Evolutionary conservation across 2,888 invertebrate genomes (phyloP), one percentile per base, ranked within the genome.

Genomic region (Drosophila atripex): DNA sequence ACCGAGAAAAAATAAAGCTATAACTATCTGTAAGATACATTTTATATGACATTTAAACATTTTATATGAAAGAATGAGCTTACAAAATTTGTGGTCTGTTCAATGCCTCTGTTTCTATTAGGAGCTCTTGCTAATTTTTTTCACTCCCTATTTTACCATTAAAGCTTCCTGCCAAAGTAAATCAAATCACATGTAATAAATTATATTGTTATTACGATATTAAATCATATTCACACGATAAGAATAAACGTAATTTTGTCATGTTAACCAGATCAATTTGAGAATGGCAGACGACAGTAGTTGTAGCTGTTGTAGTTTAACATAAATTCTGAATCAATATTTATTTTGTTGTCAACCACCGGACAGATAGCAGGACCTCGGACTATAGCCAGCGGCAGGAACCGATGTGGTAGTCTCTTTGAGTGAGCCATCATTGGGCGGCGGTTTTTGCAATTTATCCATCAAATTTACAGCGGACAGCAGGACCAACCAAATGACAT

Each of bases 401-500:
- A n/a, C n/a, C 35, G 35, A n/a, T 35, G 35, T n/a, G n/a, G 35
- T 35, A 14, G 14, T 9, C 9, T 11, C 14, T 21, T 18, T 38
- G 2, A 14, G 8, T 45, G 18, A 30, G n/a, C 50, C 50, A 49
- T 5, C 16, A 46, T 16, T 23, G 73, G 23, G 49, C 21, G 23
- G 21, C 18, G 43, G 66, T 41, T 73, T 50, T 45, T 43, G 14
- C 32, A 65, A 53, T 69, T 73, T 69, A 50, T 64, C 32, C 50
- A 41, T 73, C 45, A 73, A 30, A 50, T 53, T 54, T 35, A 50
- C 54, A 54, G 21, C 18, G 68, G 68, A 54, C 43, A 39, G 51
- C 47, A n/a, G 35, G 43, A 9, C 35, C 38, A 14, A 28, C 32
- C 46, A 46, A 76, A 60, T 74, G 77, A 66, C 64, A 43, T 52